A percentile compares a stretch with the other conserved stretches of the same genome.
Conservation (phyloP, 2,113 vertebrate genomes). For the Macrotus californicus region DNA sequence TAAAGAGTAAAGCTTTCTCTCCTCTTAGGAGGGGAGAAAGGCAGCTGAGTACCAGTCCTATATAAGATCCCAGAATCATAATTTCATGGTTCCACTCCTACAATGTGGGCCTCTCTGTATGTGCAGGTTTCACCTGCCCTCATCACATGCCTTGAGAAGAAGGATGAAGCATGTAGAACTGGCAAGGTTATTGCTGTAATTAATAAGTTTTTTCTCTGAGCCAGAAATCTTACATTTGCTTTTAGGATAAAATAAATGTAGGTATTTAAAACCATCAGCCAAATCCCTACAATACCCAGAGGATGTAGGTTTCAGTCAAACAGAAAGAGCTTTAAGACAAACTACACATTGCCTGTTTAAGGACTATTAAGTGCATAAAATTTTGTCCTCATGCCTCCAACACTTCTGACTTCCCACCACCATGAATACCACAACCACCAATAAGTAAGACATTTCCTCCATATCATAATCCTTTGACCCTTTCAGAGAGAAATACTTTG, state of each 20-base stretch:
- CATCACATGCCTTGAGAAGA: neutral
- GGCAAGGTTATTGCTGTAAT: neutral
- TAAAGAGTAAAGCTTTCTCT: neutral
- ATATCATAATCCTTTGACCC: neutral
- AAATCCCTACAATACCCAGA: neutral
- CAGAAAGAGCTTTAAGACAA: neutral
- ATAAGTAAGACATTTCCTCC: neutral
- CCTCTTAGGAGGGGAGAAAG: neutral
- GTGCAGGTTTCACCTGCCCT: neutral
- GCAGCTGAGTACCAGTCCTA: neutral
- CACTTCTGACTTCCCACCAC: neutral
- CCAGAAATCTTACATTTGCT: neutral
- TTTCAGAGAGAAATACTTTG: slow-evolving; percentile 34
- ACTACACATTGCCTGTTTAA: neutral
- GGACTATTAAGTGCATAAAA: neutral
- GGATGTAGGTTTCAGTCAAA: neutral
- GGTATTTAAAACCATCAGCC: neutral
- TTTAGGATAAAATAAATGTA: neutral
- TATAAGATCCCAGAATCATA: neutral
- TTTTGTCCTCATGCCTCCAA: neutral
- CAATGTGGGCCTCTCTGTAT: neutral
- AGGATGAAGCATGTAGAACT: neutral
- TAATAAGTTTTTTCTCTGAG: neutral
- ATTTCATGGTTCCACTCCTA: neutral
- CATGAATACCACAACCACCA: neutral